Base-by-base conservation (phyloP, 2,888 invertebrate species). In the Nomada fabriciana region DNA sequence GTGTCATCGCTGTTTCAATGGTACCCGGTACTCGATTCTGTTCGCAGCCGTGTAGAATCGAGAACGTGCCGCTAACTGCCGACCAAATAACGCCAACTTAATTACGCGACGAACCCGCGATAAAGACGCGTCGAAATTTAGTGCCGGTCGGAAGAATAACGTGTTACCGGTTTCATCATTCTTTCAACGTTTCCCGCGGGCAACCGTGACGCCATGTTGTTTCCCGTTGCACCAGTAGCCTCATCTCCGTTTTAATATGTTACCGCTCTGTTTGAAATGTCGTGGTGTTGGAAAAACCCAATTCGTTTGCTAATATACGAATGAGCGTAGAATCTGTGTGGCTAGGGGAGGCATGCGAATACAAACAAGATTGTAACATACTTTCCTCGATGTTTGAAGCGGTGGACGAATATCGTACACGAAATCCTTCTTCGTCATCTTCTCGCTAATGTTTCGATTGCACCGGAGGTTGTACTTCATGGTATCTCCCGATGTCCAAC, bases 341-440 rank as follows among this genome's bases (percentile, higher is more conserved):
- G 29, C 36, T 36, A 7, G 5, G 36, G 7, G 36, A 43, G 50
- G 23, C 9, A 23, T 15, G 13, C 3, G 2, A 10, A 25, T 10
- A 60, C 7, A 13, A 10, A 3, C 7, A 23, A 2, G 11, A n/a
- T 15, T 13, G 2, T 5, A 13, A 15, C 55, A 23, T 65, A 88
- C 87, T 80, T 87, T 87, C 57, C 78, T 84, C 50, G 61, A 13
- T 18, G n/a, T 50, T 25, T 82, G 88, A 20, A 69, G 25, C 11
- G 89, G 87, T 2, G 90, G 86, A 18, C 87, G 88, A 11, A 91
- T 90, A 29, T 91, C 91, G 65, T 92, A 92, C 20, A 92, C 81
- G 29, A 92, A 92, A 79, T 92, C 92, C 47, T 92, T 91, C 29
- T 91, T 90, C 25, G 88, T 91, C 92, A 92, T 91, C 84, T 91